Conservation (phyloP, 2,113 vertebrate species). For the Etia nguti region DNA sequence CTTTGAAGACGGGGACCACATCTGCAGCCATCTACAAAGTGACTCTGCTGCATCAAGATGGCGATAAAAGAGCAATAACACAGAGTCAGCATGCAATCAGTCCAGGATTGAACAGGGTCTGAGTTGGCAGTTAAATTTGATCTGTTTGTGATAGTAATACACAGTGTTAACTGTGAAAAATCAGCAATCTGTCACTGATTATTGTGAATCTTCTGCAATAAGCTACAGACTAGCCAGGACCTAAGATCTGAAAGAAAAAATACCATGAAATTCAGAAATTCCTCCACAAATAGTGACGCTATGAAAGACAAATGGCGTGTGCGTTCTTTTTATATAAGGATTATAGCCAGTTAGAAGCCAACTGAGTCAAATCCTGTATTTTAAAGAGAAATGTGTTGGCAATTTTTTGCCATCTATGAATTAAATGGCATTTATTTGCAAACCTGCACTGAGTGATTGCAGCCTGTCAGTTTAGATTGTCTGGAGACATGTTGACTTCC, state of each 20-base stretch:
- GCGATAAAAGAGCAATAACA: background rate
- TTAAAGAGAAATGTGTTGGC: background rate
- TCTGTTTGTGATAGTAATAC: background rate
- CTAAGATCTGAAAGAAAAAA: background rate
- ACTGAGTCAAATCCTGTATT: background rate
- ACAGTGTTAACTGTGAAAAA: background rate
- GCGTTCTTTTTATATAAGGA: background rate
- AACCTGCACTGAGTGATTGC: background rate
- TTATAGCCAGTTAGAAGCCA: background rate
- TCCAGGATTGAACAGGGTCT: background rate
- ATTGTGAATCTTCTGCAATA: background rate
- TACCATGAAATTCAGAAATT: background rate
- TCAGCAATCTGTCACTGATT: background rate
- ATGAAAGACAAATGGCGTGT: rapidly evolving
- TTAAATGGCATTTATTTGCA: background rate
- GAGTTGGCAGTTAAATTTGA: background rate
- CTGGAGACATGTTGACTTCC: background rate
- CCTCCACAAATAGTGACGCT: background rate
- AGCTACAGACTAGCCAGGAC: background rate
- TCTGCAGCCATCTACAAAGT: background rate
- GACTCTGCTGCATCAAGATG: background rate
- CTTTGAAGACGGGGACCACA: background rate
- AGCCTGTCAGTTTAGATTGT: background rate
- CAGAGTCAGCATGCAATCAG: background rate
- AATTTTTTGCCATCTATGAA: background rate